phyloP scores from a whole-genome alignment of 2,113 vertebrate genomes.

The Perca schrenkii region DNA sequence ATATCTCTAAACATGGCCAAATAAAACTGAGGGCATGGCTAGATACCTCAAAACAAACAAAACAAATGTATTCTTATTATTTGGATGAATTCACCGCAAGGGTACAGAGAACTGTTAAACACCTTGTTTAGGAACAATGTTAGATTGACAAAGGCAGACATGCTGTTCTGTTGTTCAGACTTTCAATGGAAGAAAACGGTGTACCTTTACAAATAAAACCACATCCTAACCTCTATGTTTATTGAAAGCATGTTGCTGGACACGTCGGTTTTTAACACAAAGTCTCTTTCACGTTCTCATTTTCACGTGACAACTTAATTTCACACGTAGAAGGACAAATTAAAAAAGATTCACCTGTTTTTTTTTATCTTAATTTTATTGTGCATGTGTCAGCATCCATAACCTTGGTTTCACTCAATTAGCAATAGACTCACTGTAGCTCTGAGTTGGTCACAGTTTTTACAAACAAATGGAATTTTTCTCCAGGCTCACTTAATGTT shows the following conservation, averaged over 20 bases:
- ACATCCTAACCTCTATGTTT: neutral
- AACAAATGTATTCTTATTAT: neutral
- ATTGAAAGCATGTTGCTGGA: neutral
- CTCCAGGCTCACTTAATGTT: slow-evolving; percentile 20
- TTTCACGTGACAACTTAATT: neutral
- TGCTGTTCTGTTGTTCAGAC: neutral
- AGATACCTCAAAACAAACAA: neutral
- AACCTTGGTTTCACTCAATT: slow-evolving; percentile 11
- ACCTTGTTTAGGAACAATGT: neutral
- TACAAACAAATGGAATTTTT: slow-evolving; percentile 20
- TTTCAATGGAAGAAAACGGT: neutral
- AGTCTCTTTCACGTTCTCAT: neutral
- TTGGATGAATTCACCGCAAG: neutral
- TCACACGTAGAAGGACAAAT: neutral
- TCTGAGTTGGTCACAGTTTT: neutral
- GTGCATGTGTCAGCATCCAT: neutral
- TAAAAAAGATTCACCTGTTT: neutral
- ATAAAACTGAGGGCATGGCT: neutral
- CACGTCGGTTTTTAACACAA: neutral
- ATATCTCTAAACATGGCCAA: neutral
- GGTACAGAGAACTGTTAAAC: no score
- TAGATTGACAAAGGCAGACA: neutral
- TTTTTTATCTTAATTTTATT: no score
- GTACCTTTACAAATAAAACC: neutral
- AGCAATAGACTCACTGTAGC: neutral